phyloP scores from a whole-genome alignment of 1,140 invertebrate genomes.

The Conopomorpha cramerella region DNA sequence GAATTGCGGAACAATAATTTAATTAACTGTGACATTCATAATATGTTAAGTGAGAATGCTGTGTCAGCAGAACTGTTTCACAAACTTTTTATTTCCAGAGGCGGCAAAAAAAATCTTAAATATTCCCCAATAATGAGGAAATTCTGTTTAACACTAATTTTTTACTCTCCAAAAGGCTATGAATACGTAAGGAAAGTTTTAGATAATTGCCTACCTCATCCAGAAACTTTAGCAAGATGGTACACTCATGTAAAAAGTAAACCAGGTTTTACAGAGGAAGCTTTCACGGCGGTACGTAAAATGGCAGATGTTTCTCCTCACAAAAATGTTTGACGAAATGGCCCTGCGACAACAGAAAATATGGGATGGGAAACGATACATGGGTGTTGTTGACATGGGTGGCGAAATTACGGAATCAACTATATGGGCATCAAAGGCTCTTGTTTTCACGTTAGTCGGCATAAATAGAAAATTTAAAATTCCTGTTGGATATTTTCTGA shows the following conservation, averaged over 20 bases:
- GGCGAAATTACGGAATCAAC: slow-evolving; percentile 2
- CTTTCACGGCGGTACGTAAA: slow-evolving; percentile 4
- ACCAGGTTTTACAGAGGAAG: slow-evolving; percentile 6
- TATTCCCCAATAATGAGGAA: slow-evolving; percentile 6
- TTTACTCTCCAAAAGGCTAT: slow-evolving; percentile 6
- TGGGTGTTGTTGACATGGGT: slow-evolving; percentile 7
- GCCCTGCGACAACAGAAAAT: slow-evolving; percentile 5
- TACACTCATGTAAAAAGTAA: slow-evolving; percentile 2
- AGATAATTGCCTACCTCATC: slow-evolving; percentile 8
- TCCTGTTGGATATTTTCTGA: slow-evolving; percentile 15
- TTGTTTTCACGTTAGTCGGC: slow-evolving; percentile 4
- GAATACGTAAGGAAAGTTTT: slow-evolving; percentile 8
- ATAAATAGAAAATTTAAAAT: slow-evolving; percentile 13
- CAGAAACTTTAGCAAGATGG: slow-evolving; percentile 7
- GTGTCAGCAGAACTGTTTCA: slow-evolving; percentile 1
- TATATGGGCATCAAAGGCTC: slow-evolving; percentile 4
- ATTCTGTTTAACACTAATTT: slow-evolving; percentile 7
- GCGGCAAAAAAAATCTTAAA: slow-evolving; percentile 6
- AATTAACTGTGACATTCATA: slow-evolving; percentile 6
- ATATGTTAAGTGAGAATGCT: slow-evolving; percentile 6
- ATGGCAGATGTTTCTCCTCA: slow-evolving; percentile 3
- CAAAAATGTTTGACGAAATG: slow-evolving; percentile 6
- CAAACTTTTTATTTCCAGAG: too few relatives aligned
- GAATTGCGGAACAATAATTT: too few relatives aligned
- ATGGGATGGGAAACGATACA: slow-evolving; percentile 1